Base-by-base conservation (phyloP, 2,797 vertebrate genomes). In the Peromyscus aztecus region DNA sequence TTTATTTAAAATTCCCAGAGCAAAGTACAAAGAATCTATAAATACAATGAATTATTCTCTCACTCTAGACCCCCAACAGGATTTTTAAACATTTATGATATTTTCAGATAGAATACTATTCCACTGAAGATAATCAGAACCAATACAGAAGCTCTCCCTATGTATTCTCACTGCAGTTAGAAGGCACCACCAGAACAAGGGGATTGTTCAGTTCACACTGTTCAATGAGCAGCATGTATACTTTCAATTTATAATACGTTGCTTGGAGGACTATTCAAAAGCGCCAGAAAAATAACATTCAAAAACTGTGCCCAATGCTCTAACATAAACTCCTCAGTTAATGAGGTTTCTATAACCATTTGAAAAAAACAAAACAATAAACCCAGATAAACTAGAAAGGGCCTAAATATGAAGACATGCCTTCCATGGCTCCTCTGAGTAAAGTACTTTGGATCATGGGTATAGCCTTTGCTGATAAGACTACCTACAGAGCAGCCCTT, bases 21-120 rank as follows among this genome's bases (percentile, higher is more conserved):
- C 90, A 75, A 91, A 78, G 55, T 77, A 31, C n/a, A 93, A 91
- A 65, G 29, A 34, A 49, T 80, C 63, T 55, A 59, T 19, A 77
- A 97, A 65, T 90, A n/a, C 43, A 75, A 89, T 89, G 52, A 91
- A 91, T 86, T 46, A 83, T 69, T 91, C 57, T 82, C 43, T 94
- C 73, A 81, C 12, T 92, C 34, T 83, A 81, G 21, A 93, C 11
- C 31, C 83, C n/a, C 31, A 94, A 89, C 3, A 7, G 21, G 27
- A 93, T 27, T 87, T 76, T 85, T 29, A 85, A 52, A 95, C 92
- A 87, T 83, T 76, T 73, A 85, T 0, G 55, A 67, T 17, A 55
- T 63, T 94, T 96, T 91, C 57, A 94, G 87, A 40, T 65, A 77
- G 94, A 92, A 7, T 69, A 24, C 27, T 7, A 71, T 69, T 27